phyloP scores from a whole-genome alignment of 2,797 vertebrate species.

The Menidia menidia region DNA sequence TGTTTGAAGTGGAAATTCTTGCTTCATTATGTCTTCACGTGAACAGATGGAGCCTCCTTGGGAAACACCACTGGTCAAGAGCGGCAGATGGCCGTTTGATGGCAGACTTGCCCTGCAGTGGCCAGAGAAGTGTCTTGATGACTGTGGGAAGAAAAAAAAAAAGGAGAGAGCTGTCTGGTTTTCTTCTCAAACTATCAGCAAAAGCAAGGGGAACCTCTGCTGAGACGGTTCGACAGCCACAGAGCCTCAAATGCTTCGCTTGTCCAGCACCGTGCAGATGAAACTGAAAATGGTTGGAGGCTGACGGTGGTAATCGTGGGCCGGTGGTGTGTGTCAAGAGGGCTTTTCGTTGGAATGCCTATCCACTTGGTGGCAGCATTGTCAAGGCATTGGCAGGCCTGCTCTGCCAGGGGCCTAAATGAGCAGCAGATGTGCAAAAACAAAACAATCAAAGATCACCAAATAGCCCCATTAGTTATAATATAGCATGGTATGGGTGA shows the following conservation, averaged over 20 bases:
- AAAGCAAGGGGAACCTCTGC: constrained; percentile 70
- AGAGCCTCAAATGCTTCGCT: constrained; percentile 83
- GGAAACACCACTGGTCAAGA: background rate
- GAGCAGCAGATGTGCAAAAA: constrained; percentile 55
- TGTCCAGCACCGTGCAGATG: background rate
- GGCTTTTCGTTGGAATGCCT: background rate
- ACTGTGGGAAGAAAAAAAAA: constrained; percentile 30
- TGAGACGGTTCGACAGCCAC: constrained; percentile 59
- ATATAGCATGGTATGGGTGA: constrained; percentile 1
- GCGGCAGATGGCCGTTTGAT: constrained; percentile 22
- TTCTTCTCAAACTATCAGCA: constrained; percentile 74
- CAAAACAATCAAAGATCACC: constrained; percentile 12
- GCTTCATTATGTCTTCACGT: background rate
- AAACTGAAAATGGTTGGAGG: background rate
- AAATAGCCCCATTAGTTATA: constrained; percentile 7
- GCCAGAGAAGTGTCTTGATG: constrained; percentile 44
- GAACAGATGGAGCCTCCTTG: constrained; percentile 13
- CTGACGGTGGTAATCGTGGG: background rate
- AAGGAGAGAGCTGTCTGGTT: constrained; percentile 60
- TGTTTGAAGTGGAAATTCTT: constrained; percentile 4
- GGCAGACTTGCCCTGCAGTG: background rate
- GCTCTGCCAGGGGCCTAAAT: constrained; percentile 14
- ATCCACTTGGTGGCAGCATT: constrained; percentile 61
- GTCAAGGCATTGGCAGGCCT: constrained; percentile 8
- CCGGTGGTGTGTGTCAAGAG: background rate